Conservation (phyloP, 2,888 invertebrate species). For the Chloromyia formosa region DNA sequence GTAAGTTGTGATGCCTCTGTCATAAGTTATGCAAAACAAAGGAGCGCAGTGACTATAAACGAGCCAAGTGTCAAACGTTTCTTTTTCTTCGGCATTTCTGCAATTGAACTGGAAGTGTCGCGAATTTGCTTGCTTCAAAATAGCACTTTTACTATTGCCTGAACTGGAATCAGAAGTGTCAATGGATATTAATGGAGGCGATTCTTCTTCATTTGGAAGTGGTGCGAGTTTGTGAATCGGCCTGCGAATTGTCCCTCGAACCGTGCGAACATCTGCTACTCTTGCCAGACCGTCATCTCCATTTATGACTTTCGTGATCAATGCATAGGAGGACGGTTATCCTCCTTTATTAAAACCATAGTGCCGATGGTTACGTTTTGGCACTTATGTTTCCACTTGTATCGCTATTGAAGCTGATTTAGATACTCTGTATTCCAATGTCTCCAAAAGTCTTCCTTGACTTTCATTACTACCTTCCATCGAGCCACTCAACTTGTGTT, state of each 20-base stretch:
- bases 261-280: neutral
- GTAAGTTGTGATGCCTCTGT: neutral
- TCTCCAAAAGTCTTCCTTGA: constrained; percentile 50
- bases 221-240: neutral
- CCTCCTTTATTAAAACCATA: constrained; percentile 37
- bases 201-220: neutral
- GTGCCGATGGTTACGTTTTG: constrained; percentile 22
- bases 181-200: too few relatives aligned
- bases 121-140: too few relatives aligned
- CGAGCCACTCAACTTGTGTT: neutral
- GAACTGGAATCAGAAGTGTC: too few relatives aligned
- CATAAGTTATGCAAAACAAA: too few relatives aligned
- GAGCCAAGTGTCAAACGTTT: too few relatives aligned
- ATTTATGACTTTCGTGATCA: neutral
- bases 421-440: constrained; percentile 49
- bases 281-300: neutral
- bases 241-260: neutral
- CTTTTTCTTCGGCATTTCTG: too few relatives aligned
- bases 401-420: constrained; percentile 47
- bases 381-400: constrained; percentile 46
- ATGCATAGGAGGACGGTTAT: neutral
- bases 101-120: too few relatives aligned
- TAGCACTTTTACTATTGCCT: too few relatives aligned
- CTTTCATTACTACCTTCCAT: constrained; percentile 44
- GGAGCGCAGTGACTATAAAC: too few relatives aligned